A percentile compares a stretch with the other conserved stretches of the same genome.
These are phyloP conservation scores for Drosophila pseudotalamancana DNA, from an alignment of 2,888 invertebrate genomes.

Conservation along the genomic window DNA sequence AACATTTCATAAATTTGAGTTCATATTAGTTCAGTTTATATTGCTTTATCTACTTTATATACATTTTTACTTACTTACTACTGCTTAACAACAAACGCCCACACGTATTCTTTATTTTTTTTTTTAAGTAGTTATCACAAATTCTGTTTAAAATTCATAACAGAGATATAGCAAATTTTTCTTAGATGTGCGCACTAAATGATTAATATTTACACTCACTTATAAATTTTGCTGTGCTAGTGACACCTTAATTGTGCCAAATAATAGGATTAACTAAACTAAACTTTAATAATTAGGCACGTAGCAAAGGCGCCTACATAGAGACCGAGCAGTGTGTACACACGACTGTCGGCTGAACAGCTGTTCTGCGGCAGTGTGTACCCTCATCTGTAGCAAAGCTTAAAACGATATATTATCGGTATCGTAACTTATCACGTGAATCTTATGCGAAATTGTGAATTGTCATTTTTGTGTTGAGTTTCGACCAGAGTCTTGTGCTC, in stretches of 20 bases:
- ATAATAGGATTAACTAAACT: constrained; percentile 61
- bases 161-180: background rate
- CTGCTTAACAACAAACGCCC: constrained; percentile 47
- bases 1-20: background rate
- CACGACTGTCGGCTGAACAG: constrained; percentile 24
- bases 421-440: constrained; percentile 63
- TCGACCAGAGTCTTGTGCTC: constrained; percentile 62
- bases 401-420: constrained; percentile 27
- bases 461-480: constrained; percentile 77
- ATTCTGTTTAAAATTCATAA: constrained; percentile 3
- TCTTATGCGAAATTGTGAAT: constrained; percentile 58
- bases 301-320: constrained; percentile 55
- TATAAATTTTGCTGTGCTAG: constrained; percentile 41
- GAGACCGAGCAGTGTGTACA: constrained; percentile 42
- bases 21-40: background rate
- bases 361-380: constrained; percentile 35
- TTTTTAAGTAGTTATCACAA: constrained; percentile 1
- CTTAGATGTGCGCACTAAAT: background rate
- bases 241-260: constrained; percentile 37
- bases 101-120: constrained; percentile 10
- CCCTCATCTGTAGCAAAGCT: background rate
- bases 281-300: constrained; percentile 58
- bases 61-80: constrained; percentile 2
- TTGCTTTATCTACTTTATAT: too few relatives aligned
- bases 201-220: constrained; percentile 18